Evolutionary conservation across 2,113 vertebrate genomes (phyloP), one percentile per base, ranked within the genome.

Genomic region (Callorhinus ursinus): DNA sequence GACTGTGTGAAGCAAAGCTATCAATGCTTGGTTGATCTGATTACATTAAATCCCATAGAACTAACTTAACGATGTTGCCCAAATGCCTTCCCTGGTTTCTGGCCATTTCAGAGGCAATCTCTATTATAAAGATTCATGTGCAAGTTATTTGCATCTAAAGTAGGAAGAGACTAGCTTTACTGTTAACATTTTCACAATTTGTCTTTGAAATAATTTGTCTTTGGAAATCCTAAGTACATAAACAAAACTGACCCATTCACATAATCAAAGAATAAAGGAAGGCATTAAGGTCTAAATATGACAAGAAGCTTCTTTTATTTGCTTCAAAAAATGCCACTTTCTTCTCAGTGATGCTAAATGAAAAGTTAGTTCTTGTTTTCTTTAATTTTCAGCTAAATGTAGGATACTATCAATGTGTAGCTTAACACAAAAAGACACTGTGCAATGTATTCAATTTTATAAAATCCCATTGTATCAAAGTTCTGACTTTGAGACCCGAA

Each of bases 381-480:
- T 87, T 95, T 82, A 53, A 82, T 84, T 93, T 86, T 96, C 22
- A 84, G 28, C 42, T 97, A 96, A 96, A 77, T 95, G 49, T 82
- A 93, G 80, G 42, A 72, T n/a, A 72, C 13, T 72, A 19, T 77
- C 79, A n/a, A 16, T 31, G 2, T 19, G 57, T 39, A 76, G 51
- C 65, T 46, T 63, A 91, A 93, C 18, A 76, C 33, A 49, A 79
- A 72, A 89, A 72, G 59, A 82, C 0, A 74, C 5, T 53, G 10
- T 72, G 24, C 33, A 72, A 46, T 89, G 39, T 53, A 90, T 90
- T 92, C 19, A 53, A 69, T 83, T 92, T 95, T 77, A 83, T 36
- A 93, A 74, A 95, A 57, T 36, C 33, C 12, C 31, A n/a, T 11
- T 55, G 53, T 72, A 4, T 89, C 22, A 16, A 59, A 67, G 10